These are phyloP conservation scores for Bactericera cockerelli DNA, from an alignment of 1,140 invertebrate genomes.

Conservation along the genomic window DNA sequence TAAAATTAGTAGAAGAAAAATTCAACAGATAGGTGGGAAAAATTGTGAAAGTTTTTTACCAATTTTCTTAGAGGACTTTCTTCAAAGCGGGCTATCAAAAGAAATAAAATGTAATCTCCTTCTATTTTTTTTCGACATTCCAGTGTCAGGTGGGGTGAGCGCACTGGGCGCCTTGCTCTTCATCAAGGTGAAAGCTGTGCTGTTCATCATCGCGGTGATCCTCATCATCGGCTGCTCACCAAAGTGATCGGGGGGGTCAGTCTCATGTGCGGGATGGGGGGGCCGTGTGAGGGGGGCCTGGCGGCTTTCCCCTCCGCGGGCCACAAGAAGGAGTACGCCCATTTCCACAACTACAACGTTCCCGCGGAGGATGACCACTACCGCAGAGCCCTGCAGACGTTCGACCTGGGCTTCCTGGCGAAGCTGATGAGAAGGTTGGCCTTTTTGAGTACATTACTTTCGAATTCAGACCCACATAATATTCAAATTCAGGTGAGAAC, in stretches of 20 bases:
- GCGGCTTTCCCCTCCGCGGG: neutral
- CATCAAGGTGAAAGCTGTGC: constrained; percentile 4
- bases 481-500: no score
- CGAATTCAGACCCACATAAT: no score
- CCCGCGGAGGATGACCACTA: neutral
- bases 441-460: no score
- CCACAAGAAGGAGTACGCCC: neutral
- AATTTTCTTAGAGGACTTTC: no score
- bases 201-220: neutral
- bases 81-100: no score
- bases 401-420: neutral
- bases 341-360: neutral
- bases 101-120: no score
- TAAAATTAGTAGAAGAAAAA: no score
- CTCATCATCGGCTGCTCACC: neutral
- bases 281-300: neutral
- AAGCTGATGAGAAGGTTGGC: neutral
- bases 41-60: no score
- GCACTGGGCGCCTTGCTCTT: constrained; percentile 2
- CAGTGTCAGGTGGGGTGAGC: neutral
- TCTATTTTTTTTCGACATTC: no score
- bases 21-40: no score
- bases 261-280: neutral
- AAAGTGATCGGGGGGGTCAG: neutral
- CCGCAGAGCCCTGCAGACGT: neutral